Conservation (phyloP, 2,888 invertebrate species). For the Amiota communis region DNA sequence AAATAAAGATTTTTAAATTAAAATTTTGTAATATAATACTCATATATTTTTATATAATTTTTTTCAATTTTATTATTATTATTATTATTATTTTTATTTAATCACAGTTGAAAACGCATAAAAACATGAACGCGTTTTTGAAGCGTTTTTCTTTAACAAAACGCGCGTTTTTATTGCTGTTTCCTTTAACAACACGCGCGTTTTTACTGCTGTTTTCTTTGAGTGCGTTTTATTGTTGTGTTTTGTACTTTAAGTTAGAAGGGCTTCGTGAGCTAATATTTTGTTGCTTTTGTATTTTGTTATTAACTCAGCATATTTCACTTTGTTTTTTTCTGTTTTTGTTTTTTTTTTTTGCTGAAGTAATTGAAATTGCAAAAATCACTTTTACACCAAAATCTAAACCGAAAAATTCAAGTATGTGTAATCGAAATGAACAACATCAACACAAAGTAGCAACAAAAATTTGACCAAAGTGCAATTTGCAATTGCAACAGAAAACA, state of each 20-base stretch:
- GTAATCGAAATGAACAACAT: no score
- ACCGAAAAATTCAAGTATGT: background rate
- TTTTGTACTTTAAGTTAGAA: background rate
- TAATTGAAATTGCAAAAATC: conserved; percentile 9
- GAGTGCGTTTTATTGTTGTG: background rate
- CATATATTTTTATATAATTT: no score
- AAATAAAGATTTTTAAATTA: no score
- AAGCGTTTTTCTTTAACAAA: no score
- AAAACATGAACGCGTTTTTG: no score
- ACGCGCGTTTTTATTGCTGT: no score
- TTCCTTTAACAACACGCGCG: background rate
- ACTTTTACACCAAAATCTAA: no score
- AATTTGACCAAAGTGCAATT: conserved; percentile 6
- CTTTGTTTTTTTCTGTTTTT: background rate
- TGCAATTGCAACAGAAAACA: background rate
- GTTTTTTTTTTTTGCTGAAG: conserved; percentile 18
- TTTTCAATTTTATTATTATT: background rate
- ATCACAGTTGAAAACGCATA: no score
- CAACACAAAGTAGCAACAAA: background rate
- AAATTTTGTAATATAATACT: no score
- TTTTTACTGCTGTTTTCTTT: background rate
- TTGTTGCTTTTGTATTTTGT: conserved; percentile 11
- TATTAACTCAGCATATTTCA: conserved; percentile 10
- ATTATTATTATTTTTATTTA: no score
- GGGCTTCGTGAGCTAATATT: no score